phyloP scores from a whole-genome alignment of 2,113 vertebrate genomes.

The Salvator merianae region DNA sequence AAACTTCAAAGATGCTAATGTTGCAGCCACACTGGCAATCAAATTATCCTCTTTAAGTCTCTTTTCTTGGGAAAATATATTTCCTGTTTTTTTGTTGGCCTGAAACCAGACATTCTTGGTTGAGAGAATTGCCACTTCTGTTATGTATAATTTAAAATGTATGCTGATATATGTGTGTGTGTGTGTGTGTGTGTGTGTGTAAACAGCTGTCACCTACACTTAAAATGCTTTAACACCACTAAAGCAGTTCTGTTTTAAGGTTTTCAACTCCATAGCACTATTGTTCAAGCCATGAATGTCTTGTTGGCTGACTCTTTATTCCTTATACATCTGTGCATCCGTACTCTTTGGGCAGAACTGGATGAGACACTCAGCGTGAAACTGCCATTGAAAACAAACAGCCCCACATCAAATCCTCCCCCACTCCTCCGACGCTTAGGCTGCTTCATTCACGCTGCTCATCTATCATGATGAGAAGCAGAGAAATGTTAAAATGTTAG shows the following conservation, averaged over 20 bases:
- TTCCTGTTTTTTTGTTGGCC: slow-evolving; percentile 6
- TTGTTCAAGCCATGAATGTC: slow-evolving; percentile 42
- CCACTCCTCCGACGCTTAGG: too few species aligned
- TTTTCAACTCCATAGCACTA: slow-evolving; percentile 29
- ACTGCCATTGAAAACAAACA: background rate
- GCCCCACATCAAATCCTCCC: background rate
- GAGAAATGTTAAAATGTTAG: background rate
- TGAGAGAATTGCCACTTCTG: slow-evolving; percentile 40
- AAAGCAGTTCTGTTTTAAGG: slow-evolving; percentile 19
- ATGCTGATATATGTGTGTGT: slow-evolving; percentile 10
- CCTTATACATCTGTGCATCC: background rate
- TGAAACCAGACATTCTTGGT: slow-evolving; percentile 30
- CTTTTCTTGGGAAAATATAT: slow-evolving; percentile 19
- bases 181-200: background rate
- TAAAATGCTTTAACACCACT: slow-evolving; percentile 31
- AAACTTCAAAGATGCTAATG: background rate
- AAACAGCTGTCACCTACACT: slow-evolving; percentile 40
- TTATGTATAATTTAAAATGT: slow-evolving; percentile 25
- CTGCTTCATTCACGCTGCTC: background rate
- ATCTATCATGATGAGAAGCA: background rate
- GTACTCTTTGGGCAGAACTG: background rate
- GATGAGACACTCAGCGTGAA: background rate
- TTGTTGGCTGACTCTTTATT: slow-evolving; percentile 4
- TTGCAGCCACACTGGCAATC: slow-evolving; percentile 27
- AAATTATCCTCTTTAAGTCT: slow-evolving; percentile 22